These are phyloP conservation scores for Epinotia ramella DNA, from an alignment of 2,888 invertebrate species.

Conservation along the genomic window DNA sequence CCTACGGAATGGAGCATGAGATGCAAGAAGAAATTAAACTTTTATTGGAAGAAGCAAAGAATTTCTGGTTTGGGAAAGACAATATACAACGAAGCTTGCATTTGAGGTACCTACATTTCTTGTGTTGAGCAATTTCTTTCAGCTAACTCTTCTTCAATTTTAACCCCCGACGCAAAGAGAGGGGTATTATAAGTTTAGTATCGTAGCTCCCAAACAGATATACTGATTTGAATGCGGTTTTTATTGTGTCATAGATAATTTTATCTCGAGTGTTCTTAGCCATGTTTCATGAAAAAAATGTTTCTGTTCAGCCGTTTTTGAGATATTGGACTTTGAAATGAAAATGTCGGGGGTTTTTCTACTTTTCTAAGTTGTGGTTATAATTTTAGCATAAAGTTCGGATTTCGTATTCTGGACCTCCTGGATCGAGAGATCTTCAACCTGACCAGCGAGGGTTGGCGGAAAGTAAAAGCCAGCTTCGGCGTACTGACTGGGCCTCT, in stretches of 20 bases:
- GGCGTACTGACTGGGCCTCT: conserved; percentile 61
- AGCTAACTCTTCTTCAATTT: not conserved
- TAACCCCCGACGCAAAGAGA: too few relatives aligned
- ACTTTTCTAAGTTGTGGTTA: too few relatives aligned
- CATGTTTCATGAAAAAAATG: too few relatives aligned
- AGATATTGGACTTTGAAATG: too few relatives aligned
- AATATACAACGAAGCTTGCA: conserved; percentile 64
- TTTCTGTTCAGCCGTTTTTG: too few relatives aligned
- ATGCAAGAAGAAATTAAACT: conserved; percentile 51
- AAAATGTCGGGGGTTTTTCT: too few relatives aligned
- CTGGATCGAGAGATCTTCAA: conserved; percentile 70
- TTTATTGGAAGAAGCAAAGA: conserved; percentile 58
- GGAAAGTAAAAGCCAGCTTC: conserved; percentile 63
- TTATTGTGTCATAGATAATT: too few relatives aligned
- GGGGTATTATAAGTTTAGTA: too few relatives aligned
- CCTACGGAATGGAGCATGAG: conserved; percentile 64
- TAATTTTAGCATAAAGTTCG: conserved; percentile 67
- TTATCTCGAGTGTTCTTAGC: too few relatives aligned
- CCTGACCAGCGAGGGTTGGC: conserved; percentile 64
- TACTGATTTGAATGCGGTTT: too few relatives aligned
- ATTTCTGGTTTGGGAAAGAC: conserved; percentile 68
- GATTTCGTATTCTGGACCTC: conserved; percentile 68
- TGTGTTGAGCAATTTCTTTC: too few relatives aligned
- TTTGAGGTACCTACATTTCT: conserved; percentile 53
- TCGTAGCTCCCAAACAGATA: too few relatives aligned